Conservation (phyloP, 2,888 invertebrate species). For the Belgica antarctica region DNA sequence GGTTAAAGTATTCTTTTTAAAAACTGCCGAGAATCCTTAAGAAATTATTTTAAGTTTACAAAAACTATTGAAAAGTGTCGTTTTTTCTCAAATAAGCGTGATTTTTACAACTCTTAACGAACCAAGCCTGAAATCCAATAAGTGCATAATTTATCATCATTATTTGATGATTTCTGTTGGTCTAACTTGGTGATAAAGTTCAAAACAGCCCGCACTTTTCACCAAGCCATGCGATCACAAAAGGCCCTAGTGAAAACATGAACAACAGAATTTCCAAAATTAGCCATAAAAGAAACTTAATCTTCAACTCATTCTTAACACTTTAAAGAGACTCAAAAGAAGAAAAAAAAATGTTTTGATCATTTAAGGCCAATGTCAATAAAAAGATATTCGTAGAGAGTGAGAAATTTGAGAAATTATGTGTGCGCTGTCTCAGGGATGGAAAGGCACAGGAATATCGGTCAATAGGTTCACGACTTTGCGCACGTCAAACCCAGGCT, state of each 20-base stretch:
- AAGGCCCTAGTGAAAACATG: background rate
- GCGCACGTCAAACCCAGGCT: background rate
- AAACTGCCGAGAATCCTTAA: too few relatives aligned
- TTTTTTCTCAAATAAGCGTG: too few relatives aligned
- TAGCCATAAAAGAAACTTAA: slow-evolving; percentile 35
- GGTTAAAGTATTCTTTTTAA: too few relatives aligned
- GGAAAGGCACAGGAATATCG: slow-evolving; percentile 13
- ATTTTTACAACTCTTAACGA: too few relatives aligned
- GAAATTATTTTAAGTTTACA: too few relatives aligned
- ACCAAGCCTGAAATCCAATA: too few relatives aligned
- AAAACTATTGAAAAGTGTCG: too few relatives aligned
- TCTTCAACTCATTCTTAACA: slow-evolving; percentile 27
- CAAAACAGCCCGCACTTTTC: slow-evolving; percentile 16
- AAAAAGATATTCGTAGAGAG: background rate
- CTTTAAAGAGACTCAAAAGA: background rate
- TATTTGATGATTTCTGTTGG: slow-evolving; percentile 18
- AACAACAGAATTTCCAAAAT: slow-evolving; percentile 1
- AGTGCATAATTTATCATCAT: slow-evolving; percentile 37
- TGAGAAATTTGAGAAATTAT: slow-evolving; percentile 12
- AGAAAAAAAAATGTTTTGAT: background rate
- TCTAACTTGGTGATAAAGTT: slow-evolving; percentile 4
- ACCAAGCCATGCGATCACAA: background rate
- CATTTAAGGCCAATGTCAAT: slow-evolving; percentile 14
- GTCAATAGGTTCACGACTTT: slow-evolving; percentile 25
- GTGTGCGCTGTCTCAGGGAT: background rate